Evolutionary conservation across 2,888 invertebrate species (phyloP), one percentile per base, ranked within the genome.

Genomic region (Chrysomela aeneicollis): DNA sequence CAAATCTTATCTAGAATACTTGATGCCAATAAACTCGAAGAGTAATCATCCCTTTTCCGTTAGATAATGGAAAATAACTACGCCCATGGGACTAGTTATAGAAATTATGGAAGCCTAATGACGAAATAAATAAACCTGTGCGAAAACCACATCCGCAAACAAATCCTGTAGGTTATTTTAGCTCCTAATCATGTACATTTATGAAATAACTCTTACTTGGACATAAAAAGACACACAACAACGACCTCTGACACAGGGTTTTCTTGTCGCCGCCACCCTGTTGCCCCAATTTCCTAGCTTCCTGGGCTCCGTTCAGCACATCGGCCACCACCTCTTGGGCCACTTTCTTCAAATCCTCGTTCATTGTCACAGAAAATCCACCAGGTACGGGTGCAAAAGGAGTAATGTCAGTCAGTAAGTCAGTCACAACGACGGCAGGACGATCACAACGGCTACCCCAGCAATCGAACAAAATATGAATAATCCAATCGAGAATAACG

Each of bases 211-310:
- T 82, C 85, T 74, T 86, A 86, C 86, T 78, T 70, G 86, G 86
- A 73, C 83, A 79, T 65, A 86, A 83, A 64, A 86, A 77, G 71
- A 84, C 82, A 81, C 86, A 86, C 72, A 86, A 78, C 68, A 86
- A 79, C 58, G 84, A 84, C 72, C 81, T 81, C 66, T 77, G 73
- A 59, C 74, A 72, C 18, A 22, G 26, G 21, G 22, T 42, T 21
- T 71, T 74, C 60, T 74, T 74, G 17, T 69, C 76, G 26, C 42
- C 64, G 64, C 67, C 69, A 26, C 61, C 73, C 63, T 70, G 63
- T 59, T 68, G 68, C 58, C 69, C 69, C 69, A 76, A 71, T 63
- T 75, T 74, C 63, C 73, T 75, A 54, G 79, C 73, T 66, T 77
- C 79, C 59, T 73, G 75, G 37, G 78, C 78, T 22, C 80, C 81